phyloP scores from a whole-genome alignment of 2,113 vertebrate genomes.

The Channa argus region DNA sequence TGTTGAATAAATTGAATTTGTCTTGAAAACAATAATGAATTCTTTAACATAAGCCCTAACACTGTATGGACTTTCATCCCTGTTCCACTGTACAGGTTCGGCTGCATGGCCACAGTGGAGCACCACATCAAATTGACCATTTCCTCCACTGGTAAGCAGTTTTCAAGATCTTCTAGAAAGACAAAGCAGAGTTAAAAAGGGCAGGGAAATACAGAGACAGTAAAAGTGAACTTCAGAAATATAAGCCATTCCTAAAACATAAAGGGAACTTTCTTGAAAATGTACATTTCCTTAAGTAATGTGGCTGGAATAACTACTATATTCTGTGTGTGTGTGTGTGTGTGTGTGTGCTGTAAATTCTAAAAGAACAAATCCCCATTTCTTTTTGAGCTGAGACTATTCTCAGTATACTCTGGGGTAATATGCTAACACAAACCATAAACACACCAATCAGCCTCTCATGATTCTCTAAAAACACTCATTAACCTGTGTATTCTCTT shows the following conservation, averaged over 20 bases:
- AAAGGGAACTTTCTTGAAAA: neutral
- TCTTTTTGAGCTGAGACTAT: slow-evolving; percentile 1
- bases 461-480: neutral
- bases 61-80: neutral
- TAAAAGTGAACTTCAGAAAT: slow-evolving; percentile 36
- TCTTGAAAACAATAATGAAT: too few species aligned
- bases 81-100: slow-evolving; percentile 34
- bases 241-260: slow-evolving; percentile 10
- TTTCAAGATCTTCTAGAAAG: slow-evolving; percentile 75
- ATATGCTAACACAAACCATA: neutral
- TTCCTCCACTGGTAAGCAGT: slow-evolving; percentile 81
- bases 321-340: neutral
- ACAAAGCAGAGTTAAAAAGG: slow-evolving; percentile 53
- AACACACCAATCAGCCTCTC: neutral
- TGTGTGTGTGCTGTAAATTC: slow-evolving; percentile 1
- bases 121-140: slow-evolving; percentile 79
- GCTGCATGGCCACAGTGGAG: slow-evolving; percentile 68
- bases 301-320: neutral
- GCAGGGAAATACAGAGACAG: slow-evolving; percentile 46
- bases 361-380: slow-evolving; percentile 9
- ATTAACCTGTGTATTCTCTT: neutral
- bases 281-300: too few species aligned
- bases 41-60: neutral
- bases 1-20: too few species aligned
- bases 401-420: slow-evolving; percentile 17